Evolutionary conservation across 1,140 invertebrate genomes (phyloP), one percentile per base, ranked within the genome.

Genomic region (Danaus plexippus): DNA sequence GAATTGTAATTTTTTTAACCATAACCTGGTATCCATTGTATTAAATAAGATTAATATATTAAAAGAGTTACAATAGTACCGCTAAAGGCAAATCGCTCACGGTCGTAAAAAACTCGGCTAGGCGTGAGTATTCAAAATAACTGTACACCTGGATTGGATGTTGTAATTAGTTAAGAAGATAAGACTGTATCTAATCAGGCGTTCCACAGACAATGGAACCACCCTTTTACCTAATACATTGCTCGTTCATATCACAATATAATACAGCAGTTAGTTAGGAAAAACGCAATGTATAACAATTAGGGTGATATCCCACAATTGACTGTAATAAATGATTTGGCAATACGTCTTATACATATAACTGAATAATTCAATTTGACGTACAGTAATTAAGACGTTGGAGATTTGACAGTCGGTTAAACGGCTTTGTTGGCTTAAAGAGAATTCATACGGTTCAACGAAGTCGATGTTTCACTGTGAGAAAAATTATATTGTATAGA

Each of bases 301-400:
- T 12, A 55, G 52, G 9, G 40, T 51, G 47, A 10, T 42, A 22
- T 43, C 44, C 22, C 10, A 49, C 7, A 43, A 49, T 47, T 52
- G 64, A 67, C 72, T 79, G 63, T 70, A 70, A 78, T 65, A 74
- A 77, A 80, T 68, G 71, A 83, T 63, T 57, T 50, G 55, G 54
- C 46, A 57, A 80, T 80, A 61, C 54, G 57, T 80, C 78, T 81
- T 80, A 85, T 83, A 83, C 77, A 82, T 75, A 73, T 72, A 73
- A 61, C 52, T 71, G 76, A 63, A 73, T 77, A 84, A 86, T 84
- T 75, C 77, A 73, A 74, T 80, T 77, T 70, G 83, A 84, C 80
- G 59, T 73, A 51, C 11, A 47, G 67, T 76, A 80, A 85, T 85
- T 83, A 83, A 82, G 70, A 73, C 66, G 67, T 72, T 71, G 69